phyloP scores from a whole-genome alignment of 2,888 invertebrate genomes.

The Acleris holmiana region DNA sequence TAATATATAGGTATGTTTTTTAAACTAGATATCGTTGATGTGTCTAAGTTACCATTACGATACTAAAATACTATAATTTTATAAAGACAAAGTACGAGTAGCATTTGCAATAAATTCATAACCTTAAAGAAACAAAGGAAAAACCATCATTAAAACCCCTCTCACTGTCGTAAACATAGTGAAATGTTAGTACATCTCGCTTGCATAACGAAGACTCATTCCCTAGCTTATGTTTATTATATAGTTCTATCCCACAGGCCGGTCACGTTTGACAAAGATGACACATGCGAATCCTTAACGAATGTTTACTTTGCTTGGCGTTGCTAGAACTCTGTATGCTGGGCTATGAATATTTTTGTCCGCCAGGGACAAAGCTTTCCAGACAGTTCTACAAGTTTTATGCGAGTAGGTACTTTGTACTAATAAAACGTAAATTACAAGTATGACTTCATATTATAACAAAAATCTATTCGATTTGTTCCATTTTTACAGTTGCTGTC shows the following conservation, averaged over 20 bases:
- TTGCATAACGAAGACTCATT: constrained; percentile 35
- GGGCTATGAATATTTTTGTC: constrained; percentile 39
- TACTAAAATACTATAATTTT: no score
- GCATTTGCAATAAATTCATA: no score
- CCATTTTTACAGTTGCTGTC: no score
- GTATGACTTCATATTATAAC: no score
- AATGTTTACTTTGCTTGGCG: constrained; percentile 69
- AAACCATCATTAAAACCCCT: no score
- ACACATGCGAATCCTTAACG: constrained; percentile 69
- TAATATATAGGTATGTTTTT: no score
- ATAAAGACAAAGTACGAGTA: no score
- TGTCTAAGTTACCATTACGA: no score
- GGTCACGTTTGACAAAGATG: constrained; percentile 75
- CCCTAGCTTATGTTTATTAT: constrained; percentile 34
- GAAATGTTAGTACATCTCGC: constrained; percentile 24
- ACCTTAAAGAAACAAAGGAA: no score
- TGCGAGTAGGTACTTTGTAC: not conserved
- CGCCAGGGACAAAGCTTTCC: constrained; percentile 5
- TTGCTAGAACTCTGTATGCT: constrained; percentile 35
- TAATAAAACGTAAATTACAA: not conserved
- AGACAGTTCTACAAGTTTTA: not conserved
- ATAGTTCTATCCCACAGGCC: constrained; percentile 47
- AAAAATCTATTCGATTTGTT: no score
- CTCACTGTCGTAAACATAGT: constrained; percentile 10
- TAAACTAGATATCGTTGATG: no score